phyloP scores from a whole-genome alignment of 2,113 vertebrate genomes.

The Brevimyrus niger region DNA sequence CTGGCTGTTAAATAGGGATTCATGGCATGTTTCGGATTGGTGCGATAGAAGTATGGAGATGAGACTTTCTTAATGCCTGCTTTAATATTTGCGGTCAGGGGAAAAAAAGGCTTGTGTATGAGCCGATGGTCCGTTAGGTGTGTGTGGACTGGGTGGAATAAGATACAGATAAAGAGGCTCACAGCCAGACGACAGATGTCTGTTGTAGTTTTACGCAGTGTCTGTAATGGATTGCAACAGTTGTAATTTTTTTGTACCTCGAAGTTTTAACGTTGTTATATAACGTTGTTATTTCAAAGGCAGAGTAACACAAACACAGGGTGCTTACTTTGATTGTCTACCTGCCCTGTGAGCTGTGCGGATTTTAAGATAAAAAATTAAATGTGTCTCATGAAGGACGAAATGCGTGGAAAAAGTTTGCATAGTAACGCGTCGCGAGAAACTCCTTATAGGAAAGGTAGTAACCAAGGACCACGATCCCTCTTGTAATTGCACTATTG shows the following conservation, averaged over 20 bases:
- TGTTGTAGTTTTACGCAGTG: conserved; percentile 28
- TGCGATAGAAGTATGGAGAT: conserved; percentile 2
- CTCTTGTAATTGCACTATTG: not conserved
- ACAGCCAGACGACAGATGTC: not conserved
- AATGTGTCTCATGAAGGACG: not conserved
- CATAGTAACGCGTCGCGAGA: not conserved
- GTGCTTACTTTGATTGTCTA: not conserved
- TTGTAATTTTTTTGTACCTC: not conserved
- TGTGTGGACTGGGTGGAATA: conserved; percentile 46
- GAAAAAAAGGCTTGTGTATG: conserved; percentile 8
- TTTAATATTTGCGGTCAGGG: conserved; percentile 10
- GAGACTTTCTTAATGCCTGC: not conserved
- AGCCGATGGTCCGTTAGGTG: conserved; percentile 64
- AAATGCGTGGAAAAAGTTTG: not conserved
- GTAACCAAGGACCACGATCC: not conserved
- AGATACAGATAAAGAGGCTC: not conserved
- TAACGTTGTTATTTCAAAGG: not conserved
- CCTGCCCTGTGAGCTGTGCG: not conserved
- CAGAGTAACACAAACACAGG: not conserved
- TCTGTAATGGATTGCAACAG: not conserved
- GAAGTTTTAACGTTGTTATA: not conserved
- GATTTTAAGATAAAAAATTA: not conserved
- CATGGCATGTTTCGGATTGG: conserved; percentile 7
- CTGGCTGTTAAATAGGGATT: not conserved
- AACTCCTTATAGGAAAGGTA: not conserved